Conservation (phyloP, 30 jellyfish, hydroid and myxozoan genomes). For the Mastigias papua region DNA sequence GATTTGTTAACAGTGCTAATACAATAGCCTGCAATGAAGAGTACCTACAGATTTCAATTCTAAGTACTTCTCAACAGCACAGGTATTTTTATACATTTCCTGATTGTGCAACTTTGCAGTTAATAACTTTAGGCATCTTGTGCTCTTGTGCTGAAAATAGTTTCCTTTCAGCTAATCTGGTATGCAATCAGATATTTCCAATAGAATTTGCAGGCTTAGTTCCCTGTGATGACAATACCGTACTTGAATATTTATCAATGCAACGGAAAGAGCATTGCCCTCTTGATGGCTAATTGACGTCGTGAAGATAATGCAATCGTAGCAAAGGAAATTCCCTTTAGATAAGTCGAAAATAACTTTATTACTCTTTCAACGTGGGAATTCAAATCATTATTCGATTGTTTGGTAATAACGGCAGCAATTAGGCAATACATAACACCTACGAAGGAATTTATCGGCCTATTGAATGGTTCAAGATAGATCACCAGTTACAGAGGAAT, state of each 20-base stretch:
- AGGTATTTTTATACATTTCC: too few relatives aligned
- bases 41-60: too few relatives aligned
- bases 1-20: too few relatives aligned
- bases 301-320: background rate
- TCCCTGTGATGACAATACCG: background rate
- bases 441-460: constrained; percentile 7
- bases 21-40: too few relatives aligned
- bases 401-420: constrained; percentile 13
- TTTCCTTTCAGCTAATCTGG: too few relatives aligned
- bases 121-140: too few relatives aligned
- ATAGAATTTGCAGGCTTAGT: background rate
- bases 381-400: background rate
- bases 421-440: constrained; percentile 18
- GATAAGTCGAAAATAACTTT: constrained; percentile 39
- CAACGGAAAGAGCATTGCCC: constrained; percentile 10
- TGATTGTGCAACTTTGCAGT: too few relatives aligned
- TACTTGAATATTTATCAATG: background rate
- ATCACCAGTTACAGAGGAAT: background rate
- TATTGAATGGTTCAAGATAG: background rate
- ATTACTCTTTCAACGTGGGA: constrained; percentile 57
- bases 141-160: too few relatives aligned
- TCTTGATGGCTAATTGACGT: background rate
- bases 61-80: too few relatives aligned
- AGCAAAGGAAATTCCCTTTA: constrained; percentile 7
- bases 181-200: too few relatives aligned